phyloP scores from a whole-genome alignment of 2,797 vertebrate genomes.

The Chaunax sp. region DNA sequence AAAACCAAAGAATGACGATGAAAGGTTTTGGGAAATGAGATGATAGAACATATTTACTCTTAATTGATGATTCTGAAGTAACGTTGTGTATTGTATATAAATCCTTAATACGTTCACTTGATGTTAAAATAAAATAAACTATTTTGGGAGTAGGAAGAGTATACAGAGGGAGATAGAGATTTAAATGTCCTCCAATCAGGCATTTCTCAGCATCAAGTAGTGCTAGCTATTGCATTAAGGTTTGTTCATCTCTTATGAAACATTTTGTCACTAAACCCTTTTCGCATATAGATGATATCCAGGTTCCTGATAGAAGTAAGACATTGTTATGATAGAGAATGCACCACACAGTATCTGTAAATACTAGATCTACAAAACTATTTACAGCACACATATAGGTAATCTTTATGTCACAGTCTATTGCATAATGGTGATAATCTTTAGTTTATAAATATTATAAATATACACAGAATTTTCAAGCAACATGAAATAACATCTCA shows the following conservation, averaged over 20 bases:
- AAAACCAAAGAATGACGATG: constrained; percentile 20
- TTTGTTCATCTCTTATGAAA: constrained; percentile 82
- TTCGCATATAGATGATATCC: constrained; percentile 88
- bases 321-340: constrained; percentile 92
- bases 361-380: constrained; percentile 95
- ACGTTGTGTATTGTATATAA: too few relatives aligned
- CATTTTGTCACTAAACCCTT: constrained; percentile 81
- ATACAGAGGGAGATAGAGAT: constrained; percentile 47
- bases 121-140: constrained; percentile 42
- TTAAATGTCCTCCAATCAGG: constrained; percentile 50
- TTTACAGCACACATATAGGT: constrained; percentile 94
- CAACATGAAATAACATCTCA: constrained; percentile 83
- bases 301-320: constrained; percentile 93
- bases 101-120: constrained; percentile 6
- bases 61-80: background rate
- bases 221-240: constrained; percentile 89
- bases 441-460: constrained; percentile 92
- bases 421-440: constrained; percentile 89
- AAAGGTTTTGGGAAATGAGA: constrained; percentile 32
- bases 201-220: constrained; percentile 52
- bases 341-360: constrained; percentile 91
- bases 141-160: constrained; percentile 29
- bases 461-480: constrained; percentile 87
- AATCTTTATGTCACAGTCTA: constrained; percentile 93
- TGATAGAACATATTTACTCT: constrained; percentile 24